Conservation (phyloP, 2,888 invertebrate genomes). For the Rosalia funebris region DNA sequence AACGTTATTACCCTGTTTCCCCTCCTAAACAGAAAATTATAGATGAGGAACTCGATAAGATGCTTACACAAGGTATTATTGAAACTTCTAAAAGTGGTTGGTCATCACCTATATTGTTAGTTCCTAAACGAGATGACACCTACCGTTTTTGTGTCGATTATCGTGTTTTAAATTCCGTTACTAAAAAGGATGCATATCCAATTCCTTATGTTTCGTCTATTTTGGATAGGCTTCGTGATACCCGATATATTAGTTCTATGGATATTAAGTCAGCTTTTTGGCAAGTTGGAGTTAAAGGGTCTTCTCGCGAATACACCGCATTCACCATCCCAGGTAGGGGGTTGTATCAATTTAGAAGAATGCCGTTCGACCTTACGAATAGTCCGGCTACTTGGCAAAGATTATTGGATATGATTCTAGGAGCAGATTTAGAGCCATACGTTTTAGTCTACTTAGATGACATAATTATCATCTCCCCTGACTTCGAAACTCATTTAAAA, state of each 20-base stretch:
- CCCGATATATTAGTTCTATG: slow-evolving; percentile 25
- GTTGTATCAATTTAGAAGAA: slow-evolving; percentile 26
- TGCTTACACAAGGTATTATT: slow-evolving; percentile 19
- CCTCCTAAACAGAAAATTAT: slow-evolving; percentile 19
- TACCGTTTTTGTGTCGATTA: slow-evolving; percentile 26
- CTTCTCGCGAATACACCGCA: slow-evolving; percentile 24
- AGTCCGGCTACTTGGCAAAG: slow-evolving; percentile 28
- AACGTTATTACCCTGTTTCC: slow-evolving; percentile 24
- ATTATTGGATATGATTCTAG: slow-evolving; percentile 21
- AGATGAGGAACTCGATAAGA: slow-evolving; percentile 12
- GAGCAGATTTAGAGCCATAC: slow-evolving; percentile 21
- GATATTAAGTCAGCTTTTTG: slow-evolving; percentile 22
- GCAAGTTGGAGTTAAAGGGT: slow-evolving; percentile 20
- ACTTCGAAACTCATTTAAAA: neutral
- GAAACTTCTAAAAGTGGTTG: slow-evolving; percentile 27
- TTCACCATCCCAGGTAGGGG: slow-evolving; percentile 9
- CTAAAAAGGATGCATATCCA: slow-evolving; percentile 25
- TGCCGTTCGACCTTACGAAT: slow-evolving; percentile 27
- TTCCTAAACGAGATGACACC: slow-evolving; percentile 19
- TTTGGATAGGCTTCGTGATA: slow-evolving; percentile 26
- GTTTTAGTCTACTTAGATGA: slow-evolving; percentile 1
- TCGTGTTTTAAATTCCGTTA: slow-evolving; percentile 18
- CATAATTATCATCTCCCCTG: neutral
- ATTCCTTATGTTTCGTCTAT: slow-evolving; percentile 27
- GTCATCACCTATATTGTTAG: slow-evolving; percentile 23